Base-by-base conservation (phyloP, 2,113 vertebrate species). In the Ictalurus furcatus region DNA sequence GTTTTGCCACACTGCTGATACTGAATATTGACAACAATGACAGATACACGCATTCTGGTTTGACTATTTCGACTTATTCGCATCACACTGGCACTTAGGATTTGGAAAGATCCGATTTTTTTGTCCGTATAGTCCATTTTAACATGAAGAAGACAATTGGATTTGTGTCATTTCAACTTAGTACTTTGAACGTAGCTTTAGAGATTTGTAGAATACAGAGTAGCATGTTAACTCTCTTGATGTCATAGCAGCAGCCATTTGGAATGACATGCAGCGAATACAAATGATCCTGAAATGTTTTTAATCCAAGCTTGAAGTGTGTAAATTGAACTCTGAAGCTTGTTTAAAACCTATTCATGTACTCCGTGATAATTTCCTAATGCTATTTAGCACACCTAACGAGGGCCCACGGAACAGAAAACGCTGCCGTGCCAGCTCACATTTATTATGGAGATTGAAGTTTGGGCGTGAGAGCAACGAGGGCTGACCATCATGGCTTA, bases 161-260 rank as follows among this genome's bases (percentile, higher is more conserved):
- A 81, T 81, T 81, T 81, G 0, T 81, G 28, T 56, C 56, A 59
- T 59, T 59, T 82, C 80, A 37, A 3, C 80, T 37, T 25, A 56
- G 28, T 30, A 80, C 56, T 80, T 6, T 80, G 48, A 54, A 80
- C 17, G 6, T 30, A 59, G 17, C 0, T 19, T 30, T 59, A 34
- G 17, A 90, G 92, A 94, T 94, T 91, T 88, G 85, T 92, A 90
- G 90, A 94, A 95, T 94, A 93, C 93, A 94, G 93, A 94, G 94
- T 94, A 94, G 94, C 88, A 92, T 94, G 93, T 94, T 94, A 94
- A 92, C 87, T 90, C 92, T 93, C 91, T 93, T 91, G 90, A 93
- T 93, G 91, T 92, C 89, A 91, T 93, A 94, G 93, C 92, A 92
- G 90, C 87, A 88, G 92, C 94, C 93, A 92, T 92, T 94, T 91